Base-by-base conservation (phyloP, 2,888 invertebrate genomes). In the Aphelenchoides bicaudatus region DNA sequence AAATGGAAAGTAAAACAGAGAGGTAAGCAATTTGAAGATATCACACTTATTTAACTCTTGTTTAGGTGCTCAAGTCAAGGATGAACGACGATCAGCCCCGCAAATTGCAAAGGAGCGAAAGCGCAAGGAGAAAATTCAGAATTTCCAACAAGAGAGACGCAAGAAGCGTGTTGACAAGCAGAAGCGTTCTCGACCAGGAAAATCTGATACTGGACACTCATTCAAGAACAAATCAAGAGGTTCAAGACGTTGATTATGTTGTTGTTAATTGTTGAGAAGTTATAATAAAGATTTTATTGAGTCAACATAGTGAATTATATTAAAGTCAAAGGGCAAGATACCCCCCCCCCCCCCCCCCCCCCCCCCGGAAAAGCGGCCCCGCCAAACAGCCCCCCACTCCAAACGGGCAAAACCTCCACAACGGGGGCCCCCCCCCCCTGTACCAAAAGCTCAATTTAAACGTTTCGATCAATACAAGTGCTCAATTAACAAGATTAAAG, bases 111-210 rank as follows among this genome's bases (percentile, higher is more conserved):
- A 74, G 51, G 63, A 61, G 27, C 65, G 76, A 13, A 60, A 60
- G 31, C 66, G 66, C 56, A 68, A 68, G 58, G 67, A 65, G 39
- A 59, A 66, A 27, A 65, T 72, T 13, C 67, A 71, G 27, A 62
- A 66, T 38, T 78, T 71, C 59, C 75, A 76, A 65, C 58, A 61
- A 29, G 52, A 70, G 43, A 62, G 70, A n/a, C 55, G 61, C 13
- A 49, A 67, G 37, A 66, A 74, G 54, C 31, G 52, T n/a, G 38
- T 29, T 19, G 19, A n/a, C n/a, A n/a, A n/a, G n/a, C n/a, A n/a
- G n/a, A n/a, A n/a, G n/a, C n/a, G n/a, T n/a, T n/a, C n/a, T n/a
- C n/a, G n/a, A n/a, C n/a, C n/a, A 34, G 6, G 52, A 51, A 13
- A 2, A 16, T n/a, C 37, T 23, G 34, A n/a, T n/a, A n/a, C 10